These are phyloP conservation scores for Cryptomyrus ogoouensis DNA, from an alignment of 2,113 vertebrate species.

Conservation along the genomic window DNA sequence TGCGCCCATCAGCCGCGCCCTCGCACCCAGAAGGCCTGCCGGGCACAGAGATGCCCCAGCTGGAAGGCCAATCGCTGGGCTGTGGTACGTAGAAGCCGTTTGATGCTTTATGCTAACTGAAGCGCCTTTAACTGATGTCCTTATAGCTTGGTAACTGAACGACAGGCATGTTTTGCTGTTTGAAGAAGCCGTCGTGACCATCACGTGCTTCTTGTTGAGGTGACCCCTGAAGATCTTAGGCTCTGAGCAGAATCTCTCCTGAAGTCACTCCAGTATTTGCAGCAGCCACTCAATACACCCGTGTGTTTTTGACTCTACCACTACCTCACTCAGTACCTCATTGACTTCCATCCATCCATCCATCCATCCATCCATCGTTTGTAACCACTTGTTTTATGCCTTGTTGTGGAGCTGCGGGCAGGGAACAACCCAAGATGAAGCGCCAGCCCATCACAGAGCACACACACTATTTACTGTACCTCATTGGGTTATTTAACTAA, in stretches of 20 bases:
- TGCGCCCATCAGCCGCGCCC: slow-evolving; percentile 74
- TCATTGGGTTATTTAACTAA: background rate
- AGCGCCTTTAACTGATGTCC: background rate
- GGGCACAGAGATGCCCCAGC: slow-evolving; percentile 70
- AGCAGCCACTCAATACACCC: background rate
- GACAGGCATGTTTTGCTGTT: background rate
- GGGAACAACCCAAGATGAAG: background rate
- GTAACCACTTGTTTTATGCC: background rate
- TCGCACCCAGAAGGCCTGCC: slow-evolving; percentile 70
- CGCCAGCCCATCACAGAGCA: background rate
- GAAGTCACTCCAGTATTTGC: background rate
- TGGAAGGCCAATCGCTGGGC: slow-evolving; percentile 84
- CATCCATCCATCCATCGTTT: background rate
- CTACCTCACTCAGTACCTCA: background rate
- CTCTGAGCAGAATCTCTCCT: background rate
- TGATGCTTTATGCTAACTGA: background rate
- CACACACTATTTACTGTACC: background rate
- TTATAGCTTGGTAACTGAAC: background rate
- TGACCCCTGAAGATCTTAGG: background rate
- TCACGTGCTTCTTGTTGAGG: background rate
- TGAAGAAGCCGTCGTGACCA: background rate
- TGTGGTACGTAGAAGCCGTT: slow-evolving; percentile 62
- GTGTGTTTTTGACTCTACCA: background rate
- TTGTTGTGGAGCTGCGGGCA: background rate
- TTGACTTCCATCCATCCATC: background rate